Base-by-base conservation (phyloP, 2,113 vertebrate species). In the Regulus satrapa region DNA sequence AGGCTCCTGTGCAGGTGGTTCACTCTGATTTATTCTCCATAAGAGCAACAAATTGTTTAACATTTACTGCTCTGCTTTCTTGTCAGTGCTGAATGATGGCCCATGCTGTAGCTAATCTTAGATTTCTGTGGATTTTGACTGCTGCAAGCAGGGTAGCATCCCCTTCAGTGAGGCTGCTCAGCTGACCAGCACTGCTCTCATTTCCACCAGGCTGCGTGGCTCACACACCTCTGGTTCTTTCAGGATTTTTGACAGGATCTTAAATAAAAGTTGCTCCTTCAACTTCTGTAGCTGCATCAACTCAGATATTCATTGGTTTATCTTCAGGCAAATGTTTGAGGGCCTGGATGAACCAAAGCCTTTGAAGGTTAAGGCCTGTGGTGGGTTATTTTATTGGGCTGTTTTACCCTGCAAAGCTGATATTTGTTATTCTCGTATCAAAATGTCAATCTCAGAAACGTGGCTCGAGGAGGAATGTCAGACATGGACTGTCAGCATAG, bases 401-500 rank as follows among this genome's bases (percentile, higher is more conserved):
- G 17, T 11, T 67, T 78, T 31, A 28, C 21, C n/a, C 8, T 45
- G 31, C 25, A 78, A 61, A 85, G 21, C 10, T 43, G 21, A 11
- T 67, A 2, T 72, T 72, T 59, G 41, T 41, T 78, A 5, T 46
- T 78, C 19, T 31, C 48, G 1, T 67, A 18, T 46, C 34, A 40
- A 36, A 88, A 46, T 59, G 24, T 52, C 21, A 79, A 4, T 40
- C 13, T 45, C 17, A 66, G 64, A 52, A 38, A 14, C 0, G 0
- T 72, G 36, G 28, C 46, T 74, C 31, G 43, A 12, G 13, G 5
- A 20, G 46, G 16, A 34, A n/a, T 78, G 13, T 41, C 36, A 80
- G 16, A n/a, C 3, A 16, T 2, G 1, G 5, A 17, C 9, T 34
- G 26, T 49, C 18, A 36, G 24, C 34, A 28, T 2, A 43, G 23